Base-by-base conservation (phyloP, 2,113 vertebrate species). In the Cyanoliseus patagonus region DNA sequence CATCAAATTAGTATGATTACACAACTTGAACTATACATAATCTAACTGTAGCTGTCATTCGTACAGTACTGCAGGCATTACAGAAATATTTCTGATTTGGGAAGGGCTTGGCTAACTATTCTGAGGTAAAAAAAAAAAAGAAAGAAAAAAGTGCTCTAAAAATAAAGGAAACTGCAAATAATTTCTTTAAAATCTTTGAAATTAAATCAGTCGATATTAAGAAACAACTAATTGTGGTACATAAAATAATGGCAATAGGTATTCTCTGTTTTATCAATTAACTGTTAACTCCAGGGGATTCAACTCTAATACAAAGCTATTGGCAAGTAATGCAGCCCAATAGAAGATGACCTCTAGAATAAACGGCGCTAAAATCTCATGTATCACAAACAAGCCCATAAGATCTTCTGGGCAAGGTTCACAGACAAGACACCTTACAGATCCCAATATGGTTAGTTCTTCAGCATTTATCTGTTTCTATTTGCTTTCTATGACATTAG, bases 81-180 rank as follows among this genome's bases (percentile, higher is more conserved):
- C 51, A 72, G 27, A 86, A 76, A 27, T 30, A 46, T 35, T 9
- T 68, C 20, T 22, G 33, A 63, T 49, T 64, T 93, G 17, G 37
- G 22, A 13, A 70, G 28, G 46, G 17, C 8, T 88, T 18, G 8
- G 17, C 9, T 73, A 69, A 74, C 7, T 5, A 27, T 64, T 46
- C 13, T 11, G 46, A 33, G 13, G 24, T 5, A 49, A 64, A 53
- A 53, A 17, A 44, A 41, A 68, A 37, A 28, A 55, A 64, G 6
- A 47, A 13, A 49, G 25, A 49, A 42, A 59, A n/a, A 27, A 12
- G 47, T 0, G 2, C 10, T 23, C 1, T 0, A 78, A 8, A 52
- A 66, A 31, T 3, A 83, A 17, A 72, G 25, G 8, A 30, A 5
- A 42, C 15, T 12, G 46, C 6, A 68, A 75, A 44, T 30, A 41